Conservation (phyloP, 2,797 vertebrate species). For the Jordanella pulchra region DNA sequence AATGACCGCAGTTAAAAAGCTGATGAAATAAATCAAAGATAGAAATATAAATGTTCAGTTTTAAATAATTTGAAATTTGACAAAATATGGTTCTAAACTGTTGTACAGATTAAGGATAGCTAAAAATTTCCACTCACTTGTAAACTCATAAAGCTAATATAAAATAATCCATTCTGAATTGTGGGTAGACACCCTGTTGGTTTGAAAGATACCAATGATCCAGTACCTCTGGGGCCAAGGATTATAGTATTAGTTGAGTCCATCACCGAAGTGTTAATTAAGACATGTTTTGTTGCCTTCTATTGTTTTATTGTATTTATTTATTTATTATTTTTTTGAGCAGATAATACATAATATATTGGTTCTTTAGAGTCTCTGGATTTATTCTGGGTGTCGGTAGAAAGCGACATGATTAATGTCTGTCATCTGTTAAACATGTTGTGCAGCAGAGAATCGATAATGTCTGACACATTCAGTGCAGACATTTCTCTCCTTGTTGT, state of each 20-base stretch:
- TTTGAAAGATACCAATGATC: conserved; percentile 48
- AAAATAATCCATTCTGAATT: conserved; percentile 19
- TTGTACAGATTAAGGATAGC: conserved; percentile 36
- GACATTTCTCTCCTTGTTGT: conserved; percentile 54
- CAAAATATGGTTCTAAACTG: not conserved
- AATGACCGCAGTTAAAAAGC: too few species aligned
- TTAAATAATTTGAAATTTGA: not conserved
- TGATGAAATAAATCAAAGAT: not conserved
- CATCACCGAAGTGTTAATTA: conserved; percentile 35
- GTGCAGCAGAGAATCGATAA: conserved; percentile 62
- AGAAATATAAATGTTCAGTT: not conserved
- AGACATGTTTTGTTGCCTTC: conserved; percentile 14
- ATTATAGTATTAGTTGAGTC: conserved; percentile 38
- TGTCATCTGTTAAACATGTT: conserved; percentile 60
- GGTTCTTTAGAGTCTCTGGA: conserved; percentile 28
- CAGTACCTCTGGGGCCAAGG: conserved; percentile 17
- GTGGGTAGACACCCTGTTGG: conserved; percentile 23
- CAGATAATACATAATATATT: conserved; percentile 29
- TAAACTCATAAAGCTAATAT: conserved; percentile 30
- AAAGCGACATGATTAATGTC: conserved; percentile 60
- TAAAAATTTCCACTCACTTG: conserved; percentile 30
- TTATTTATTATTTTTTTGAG: conserved; percentile 7
- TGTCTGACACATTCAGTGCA: conserved; percentile 57
- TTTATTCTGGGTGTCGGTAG: conserved; percentile 39
- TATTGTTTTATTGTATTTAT: conserved; percentile 7